These are phyloP conservation scores for Liasis olivaceus DNA, from an alignment of 2,797 vertebrate genomes.

Conservation along the genomic window DNA sequence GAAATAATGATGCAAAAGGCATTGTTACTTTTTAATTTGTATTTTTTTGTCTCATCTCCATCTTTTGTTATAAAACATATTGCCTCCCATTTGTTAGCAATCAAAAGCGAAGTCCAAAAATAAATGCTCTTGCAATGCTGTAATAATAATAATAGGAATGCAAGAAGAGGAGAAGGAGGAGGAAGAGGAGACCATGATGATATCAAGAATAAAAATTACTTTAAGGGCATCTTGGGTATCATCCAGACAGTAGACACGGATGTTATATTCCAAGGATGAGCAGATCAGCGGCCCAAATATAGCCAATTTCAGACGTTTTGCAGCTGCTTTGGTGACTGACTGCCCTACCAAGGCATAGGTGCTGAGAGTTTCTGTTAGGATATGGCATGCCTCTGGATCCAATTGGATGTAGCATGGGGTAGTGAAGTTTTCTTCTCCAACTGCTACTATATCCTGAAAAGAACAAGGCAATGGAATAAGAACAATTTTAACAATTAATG, in stretches of 20 bases:
- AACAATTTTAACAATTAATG: not conserved
- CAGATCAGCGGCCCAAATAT: conserved; percentile 92
- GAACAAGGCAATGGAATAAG: conserved; percentile 37
- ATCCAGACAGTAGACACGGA: conserved; percentile 95
- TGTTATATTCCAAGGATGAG: conserved; percentile 90
- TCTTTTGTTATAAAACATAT: conserved; percentile 56
- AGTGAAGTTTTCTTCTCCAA: conserved; percentile 96
- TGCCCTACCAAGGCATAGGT: conserved; percentile 92
- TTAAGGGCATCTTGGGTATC: conserved; percentile 95
- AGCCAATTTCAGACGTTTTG: conserved; percentile 92
- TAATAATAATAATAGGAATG: not conserved
- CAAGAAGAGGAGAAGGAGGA: not conserved
- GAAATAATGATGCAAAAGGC: conserved; percentile 24
- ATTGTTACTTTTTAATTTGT: accelerated
- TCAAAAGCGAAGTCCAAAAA: conserved; percentile 44
- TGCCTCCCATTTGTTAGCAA: conserved; percentile 45
- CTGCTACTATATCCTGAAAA: conserved; percentile 90
- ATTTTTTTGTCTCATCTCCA: not conserved
- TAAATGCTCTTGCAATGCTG: not conserved
- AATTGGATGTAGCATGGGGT: conserved; percentile 96
- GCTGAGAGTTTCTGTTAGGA: conserved; percentile 93
- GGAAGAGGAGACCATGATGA: not conserved
- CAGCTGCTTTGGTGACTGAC: conserved; percentile 86
- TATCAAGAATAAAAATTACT: conserved; percentile 69
- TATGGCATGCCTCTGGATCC: conserved; percentile 93